Evolutionary conservation across 1,140 invertebrate genomes (phyloP).

Genomic region (Triops longicaudatus): DNA sequence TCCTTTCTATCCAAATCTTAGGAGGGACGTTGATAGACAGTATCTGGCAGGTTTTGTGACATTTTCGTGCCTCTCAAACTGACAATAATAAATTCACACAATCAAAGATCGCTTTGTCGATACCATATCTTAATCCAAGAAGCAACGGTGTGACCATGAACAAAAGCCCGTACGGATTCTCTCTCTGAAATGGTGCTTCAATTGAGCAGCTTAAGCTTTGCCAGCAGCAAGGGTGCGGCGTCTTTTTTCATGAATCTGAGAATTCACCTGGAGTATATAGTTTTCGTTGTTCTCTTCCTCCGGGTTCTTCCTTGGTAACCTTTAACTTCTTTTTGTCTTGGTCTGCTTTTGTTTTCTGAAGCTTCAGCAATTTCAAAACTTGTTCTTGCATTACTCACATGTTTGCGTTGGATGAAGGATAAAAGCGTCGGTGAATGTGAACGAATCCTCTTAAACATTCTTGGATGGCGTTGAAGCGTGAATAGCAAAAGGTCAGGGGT

Average conservation of each 20-base stretch:
- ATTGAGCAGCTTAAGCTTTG: background rate
- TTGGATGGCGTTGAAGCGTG: background rate
- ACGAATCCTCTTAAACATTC: background rate
- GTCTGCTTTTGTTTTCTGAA: background rate
- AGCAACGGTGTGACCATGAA: background rate
- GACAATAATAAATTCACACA: background rate
- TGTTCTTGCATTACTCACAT: background rate
- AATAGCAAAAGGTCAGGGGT: background rate
- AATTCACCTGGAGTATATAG: background rate
- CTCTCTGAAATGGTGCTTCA: background rate
- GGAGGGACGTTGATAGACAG: background rate
- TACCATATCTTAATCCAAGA: background rate
- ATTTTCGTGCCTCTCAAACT: background rate
- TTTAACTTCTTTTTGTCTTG: slow-evolving; percentile 6
- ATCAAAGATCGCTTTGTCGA: background rate
- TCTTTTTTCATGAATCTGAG: background rate
- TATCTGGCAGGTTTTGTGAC: background rate
- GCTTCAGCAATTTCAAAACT: background rate
- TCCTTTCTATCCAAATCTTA: background rate
- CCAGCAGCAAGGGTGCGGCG: background rate
- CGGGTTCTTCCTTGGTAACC: background rate
- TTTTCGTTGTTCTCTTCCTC: background rate
- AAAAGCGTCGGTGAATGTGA: background rate
- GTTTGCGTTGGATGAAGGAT: background rate
- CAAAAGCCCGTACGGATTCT: background rate